A percentile compares a stretch with the other conserved stretches of the same genome.
phyloP scores from a whole-genome alignment of 2,888 invertebrate species.

The Anoplius nigerrimus region DNA sequence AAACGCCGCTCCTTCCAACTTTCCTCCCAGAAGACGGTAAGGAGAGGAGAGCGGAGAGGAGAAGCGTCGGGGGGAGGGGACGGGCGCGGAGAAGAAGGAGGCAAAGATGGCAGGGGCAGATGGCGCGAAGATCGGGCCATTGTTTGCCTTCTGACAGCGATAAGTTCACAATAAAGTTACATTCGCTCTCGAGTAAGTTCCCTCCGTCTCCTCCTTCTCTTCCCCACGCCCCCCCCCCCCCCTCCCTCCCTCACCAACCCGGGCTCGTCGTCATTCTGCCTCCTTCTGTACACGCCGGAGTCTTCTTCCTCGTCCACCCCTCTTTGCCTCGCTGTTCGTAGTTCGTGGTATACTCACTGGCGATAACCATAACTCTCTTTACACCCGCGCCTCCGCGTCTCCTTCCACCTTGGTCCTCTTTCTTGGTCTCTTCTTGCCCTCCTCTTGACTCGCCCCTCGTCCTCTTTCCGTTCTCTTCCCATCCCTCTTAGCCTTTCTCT shows the following conservation, averaged over 20 bases:
- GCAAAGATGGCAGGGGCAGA: conserved; percentile 58
- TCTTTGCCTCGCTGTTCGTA: conserved; percentile 36
- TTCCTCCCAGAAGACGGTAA: not conserved
- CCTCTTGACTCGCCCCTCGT: conserved; percentile 23
- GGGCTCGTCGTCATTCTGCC: conserved; percentile 21
- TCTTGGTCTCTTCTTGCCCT: too few species aligned
- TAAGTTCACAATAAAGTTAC: conserved; percentile 74
- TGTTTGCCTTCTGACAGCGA: conserved; percentile 67
- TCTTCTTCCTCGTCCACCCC: conserved; percentile 10
- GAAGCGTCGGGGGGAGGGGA: conserved; percentile 28
- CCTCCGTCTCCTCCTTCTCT: conserved; percentile 7
- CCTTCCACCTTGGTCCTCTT: conserved; percentile 24
- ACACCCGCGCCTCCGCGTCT: conserved; percentile 53
- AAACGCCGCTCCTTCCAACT: conserved; percentile 40
- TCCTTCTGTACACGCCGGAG: conserved; percentile 3
- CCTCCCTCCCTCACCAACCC: not conserved
- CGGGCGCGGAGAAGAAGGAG: conserved; percentile 38
- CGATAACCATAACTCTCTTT: conserved; percentile 70
- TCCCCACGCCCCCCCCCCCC: conserved; percentile 1
- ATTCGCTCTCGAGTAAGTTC: conserved; percentile 69
- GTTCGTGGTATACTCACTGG: conserved; percentile 57
- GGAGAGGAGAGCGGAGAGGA: not conserved
- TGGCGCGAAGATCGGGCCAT: conserved; percentile 64
- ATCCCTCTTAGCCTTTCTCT: conserved; percentile 18
- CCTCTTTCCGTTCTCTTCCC: conserved; percentile 18